Evolutionary conservation across 2,888 invertebrate genomes (phyloP).

Genomic region (Harpagoxenus sublaevis): DNA sequence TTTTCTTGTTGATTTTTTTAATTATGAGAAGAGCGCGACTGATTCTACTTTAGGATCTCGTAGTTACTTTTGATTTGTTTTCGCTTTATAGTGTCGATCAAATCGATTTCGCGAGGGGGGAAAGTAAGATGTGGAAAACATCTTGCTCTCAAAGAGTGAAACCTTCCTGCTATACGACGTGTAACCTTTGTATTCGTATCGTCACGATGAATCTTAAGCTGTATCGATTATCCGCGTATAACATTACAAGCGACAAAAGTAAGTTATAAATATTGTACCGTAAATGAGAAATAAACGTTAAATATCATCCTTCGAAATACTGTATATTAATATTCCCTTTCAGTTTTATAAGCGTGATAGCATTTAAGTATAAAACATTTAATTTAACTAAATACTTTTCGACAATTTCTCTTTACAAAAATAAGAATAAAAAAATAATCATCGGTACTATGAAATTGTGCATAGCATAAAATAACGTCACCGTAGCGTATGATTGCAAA

Average conservation of each 20-base stretch:
- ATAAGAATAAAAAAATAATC: not conserved
- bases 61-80: slow-evolving; percentile 5
- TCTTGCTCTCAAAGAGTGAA: slow-evolving; percentile 36
- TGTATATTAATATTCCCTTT: not conserved
- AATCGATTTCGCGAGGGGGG: slow-evolving; percentile 24
- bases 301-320: slow-evolving; percentile 81
- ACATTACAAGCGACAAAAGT: slow-evolving; percentile 81
- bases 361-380: not conserved
- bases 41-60: not conserved
- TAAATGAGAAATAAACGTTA: slow-evolving; percentile 83
- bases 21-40: not conserved
- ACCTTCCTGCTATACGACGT: slow-evolving; percentile 72
- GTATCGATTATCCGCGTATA: slow-evolving; percentile 80
- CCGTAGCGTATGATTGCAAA: not conserved
- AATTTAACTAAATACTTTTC: not conserved
- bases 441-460: not conserved
- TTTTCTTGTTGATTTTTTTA: slow-evolving; percentile 29
- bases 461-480: not conserved
- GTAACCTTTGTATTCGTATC: slow-evolving; percentile 83
- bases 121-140: slow-evolving; percentile 17
- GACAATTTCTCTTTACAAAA: not conserved
- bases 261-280: slow-evolving; percentile 84
- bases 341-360: not conserved
- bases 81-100: not conserved
- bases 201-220: slow-evolving; percentile 80